Evolutionary conservation across 2,888 invertebrate species (phyloP).

Genomic region (Apodemia mormo): DNA sequence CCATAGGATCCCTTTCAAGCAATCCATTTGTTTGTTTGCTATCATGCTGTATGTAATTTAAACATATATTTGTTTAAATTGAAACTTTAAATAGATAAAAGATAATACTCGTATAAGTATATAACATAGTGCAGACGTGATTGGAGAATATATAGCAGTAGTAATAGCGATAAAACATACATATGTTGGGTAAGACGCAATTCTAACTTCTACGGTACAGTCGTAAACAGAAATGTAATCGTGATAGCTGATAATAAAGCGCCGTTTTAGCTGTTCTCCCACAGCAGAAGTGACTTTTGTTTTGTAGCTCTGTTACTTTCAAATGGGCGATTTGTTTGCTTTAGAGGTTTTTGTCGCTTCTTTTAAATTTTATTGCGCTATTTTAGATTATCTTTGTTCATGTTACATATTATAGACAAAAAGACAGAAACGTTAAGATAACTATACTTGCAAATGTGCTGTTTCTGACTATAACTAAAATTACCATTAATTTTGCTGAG

Average conservation of each 20-base stretch:
- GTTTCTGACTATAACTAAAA: no score
- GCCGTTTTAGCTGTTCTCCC: conserved; percentile 31
- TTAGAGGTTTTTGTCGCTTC: conserved; percentile 19
- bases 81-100: no score
- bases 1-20: no score
- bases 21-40: no score
- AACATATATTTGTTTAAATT: no score
- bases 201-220: conserved; percentile 29
- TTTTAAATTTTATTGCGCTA: conserved; percentile 12
- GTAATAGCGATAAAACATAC: conserved; percentile 40
- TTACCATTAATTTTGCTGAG: no score
- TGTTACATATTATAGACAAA: not conserved
- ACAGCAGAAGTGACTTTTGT: conserved; percentile 31
- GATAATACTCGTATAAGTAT: no score
- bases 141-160: conserved; percentile 15
- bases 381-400: not conserved
- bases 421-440: not conserved
- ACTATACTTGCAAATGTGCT: no score
- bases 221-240: conserved; percentile 42
- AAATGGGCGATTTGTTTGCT: conserved; percentile 27
- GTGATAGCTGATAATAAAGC: conserved; percentile 42
- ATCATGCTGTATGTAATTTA: no score
- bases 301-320: conserved; percentile 25
- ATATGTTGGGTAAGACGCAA: conserved; percentile 35
- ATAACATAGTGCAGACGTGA: no score